phyloP scores from a whole-genome alignment of 2,113 vertebrate genomes.

The Numida meleagris region DNA sequence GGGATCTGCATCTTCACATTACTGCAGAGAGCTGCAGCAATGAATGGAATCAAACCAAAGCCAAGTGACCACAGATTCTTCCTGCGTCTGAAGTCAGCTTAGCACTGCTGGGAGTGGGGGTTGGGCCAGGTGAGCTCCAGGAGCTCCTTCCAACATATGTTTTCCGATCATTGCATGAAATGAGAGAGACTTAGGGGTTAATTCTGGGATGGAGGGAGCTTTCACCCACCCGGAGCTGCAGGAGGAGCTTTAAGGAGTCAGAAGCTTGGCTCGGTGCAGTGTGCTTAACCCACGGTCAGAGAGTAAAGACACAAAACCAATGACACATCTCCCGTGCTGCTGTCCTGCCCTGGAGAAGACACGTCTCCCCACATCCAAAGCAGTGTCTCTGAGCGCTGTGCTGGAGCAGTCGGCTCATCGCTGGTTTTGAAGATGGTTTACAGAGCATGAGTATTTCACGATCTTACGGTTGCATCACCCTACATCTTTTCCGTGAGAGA shows the following conservation, averaged over 20 bases:
- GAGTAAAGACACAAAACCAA: background rate
- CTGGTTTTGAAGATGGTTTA: background rate
- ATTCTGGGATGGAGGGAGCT: background rate
- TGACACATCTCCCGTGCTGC: no score
- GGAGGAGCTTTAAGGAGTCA: background rate
- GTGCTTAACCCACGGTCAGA: rapidly evolving
- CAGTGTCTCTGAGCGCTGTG: background rate
- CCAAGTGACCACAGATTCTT: rapidly evolving
- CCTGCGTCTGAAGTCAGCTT: rapidly evolving
- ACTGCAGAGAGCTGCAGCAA: no score
- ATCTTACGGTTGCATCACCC: background rate
- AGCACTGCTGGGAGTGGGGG: no score
- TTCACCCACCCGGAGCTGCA: background rate
- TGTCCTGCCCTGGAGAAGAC: background rate
- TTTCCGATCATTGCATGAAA: background rate
- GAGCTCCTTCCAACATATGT: background rate
- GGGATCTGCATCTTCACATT: background rate
- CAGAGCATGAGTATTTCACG: background rate
- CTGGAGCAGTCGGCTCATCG: background rate
- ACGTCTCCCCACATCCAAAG: background rate
- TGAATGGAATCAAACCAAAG: background rate
- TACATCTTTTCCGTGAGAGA: background rate
- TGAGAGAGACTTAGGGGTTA: background rate
- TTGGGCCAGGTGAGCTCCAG: background rate
- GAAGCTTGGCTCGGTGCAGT: background rate